A percentile compares a stretch with the other conserved stretches of the same genome.
Conservation (phyloP, 2,888 invertebrate genomes). For the Patella caerulea region DNA sequence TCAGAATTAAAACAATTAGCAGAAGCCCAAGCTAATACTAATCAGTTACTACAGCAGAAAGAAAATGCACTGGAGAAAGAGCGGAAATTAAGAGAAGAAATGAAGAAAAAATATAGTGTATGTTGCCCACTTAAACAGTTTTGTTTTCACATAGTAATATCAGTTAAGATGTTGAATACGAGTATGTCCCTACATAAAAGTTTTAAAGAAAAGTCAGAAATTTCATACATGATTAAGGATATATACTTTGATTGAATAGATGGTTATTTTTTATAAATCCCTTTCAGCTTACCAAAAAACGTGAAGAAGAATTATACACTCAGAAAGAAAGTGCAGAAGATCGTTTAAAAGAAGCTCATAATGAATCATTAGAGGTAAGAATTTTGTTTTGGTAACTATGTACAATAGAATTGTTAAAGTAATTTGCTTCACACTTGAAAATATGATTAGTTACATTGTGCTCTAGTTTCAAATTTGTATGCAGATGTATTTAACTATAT, state of each 20-base stretch:
- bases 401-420: no score
- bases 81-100: conserved; percentile 51
- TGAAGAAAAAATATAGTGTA: conserved; percentile 56
- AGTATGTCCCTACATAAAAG: no score
- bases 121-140: neutral
- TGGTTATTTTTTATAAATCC: neutral
- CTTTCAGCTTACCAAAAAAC: conserved; percentile 49
- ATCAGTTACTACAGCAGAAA: conserved; percentile 54
- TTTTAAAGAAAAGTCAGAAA: no score
- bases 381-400: no score
- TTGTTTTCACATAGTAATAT: no score
- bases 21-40: conserved; percentile 57
- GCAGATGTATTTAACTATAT: no score
- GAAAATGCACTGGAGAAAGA: conserved; percentile 60
- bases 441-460: no score
- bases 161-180: no score
- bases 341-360: conserved; percentile 57
- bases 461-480: no score
- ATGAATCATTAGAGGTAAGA: conserved; percentile 61
- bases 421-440: no score
- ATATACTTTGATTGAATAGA: no score
- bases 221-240: no score
- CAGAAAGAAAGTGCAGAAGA: conserved; percentile 53
- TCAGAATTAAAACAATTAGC: conserved; percentile 61
- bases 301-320: conserved; percentile 55